Base-by-base conservation (phyloP, 2,888 invertebrate species). In the Galerucella nymphaeae region DNA sequence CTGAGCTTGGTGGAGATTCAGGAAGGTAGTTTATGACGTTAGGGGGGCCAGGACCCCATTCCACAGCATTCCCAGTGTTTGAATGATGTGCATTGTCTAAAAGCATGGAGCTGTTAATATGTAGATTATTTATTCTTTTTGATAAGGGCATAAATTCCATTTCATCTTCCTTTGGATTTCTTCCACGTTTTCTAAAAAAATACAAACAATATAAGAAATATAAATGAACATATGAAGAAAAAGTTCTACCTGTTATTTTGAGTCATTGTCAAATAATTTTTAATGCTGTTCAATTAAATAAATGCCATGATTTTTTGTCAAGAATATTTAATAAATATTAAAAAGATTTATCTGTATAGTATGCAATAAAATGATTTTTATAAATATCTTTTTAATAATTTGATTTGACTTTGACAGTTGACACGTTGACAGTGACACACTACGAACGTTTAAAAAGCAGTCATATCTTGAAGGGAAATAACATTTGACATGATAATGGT, bases 91-190 rank as follows among this genome's bases (percentile, higher is more conserved):
- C 83, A 63, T 73, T 85, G 75, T 81, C 83, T 76, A 77, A 81
- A 79, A 77, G 84, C 84, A 81, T 85, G 76, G 76, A 89, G 84
- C 90, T 90, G 84, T 93, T 93, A 80, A 95, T 91, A 83, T 96
- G 95, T 66, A 96, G 89, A 88, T 96, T 96, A 85, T 96, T 96
- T 81, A 96, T 96, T 83, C 96, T 90, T 86, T 96, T 96, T 14
- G 96, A 96, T 67, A 96, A 87, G 68, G 96, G 96, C 89, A 94
- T 93, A 82, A 95, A 96, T 83, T 96, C 96, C 50, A 90, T 89
- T 76, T 90, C 90, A 79, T 95, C 94, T 82, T 94, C 94, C 55
- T 88, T 87, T 38, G 85, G 80, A 83, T 92, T 92, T 73, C 94
- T 89, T 65, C 91, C 90, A 78, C 95, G 90, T 89, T 96, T 95